Evolutionary conservation across 2,797 vertebrate genomes (phyloP), one percentile per base, ranked within the genome.

Genomic region (Mus spretus): DNA sequence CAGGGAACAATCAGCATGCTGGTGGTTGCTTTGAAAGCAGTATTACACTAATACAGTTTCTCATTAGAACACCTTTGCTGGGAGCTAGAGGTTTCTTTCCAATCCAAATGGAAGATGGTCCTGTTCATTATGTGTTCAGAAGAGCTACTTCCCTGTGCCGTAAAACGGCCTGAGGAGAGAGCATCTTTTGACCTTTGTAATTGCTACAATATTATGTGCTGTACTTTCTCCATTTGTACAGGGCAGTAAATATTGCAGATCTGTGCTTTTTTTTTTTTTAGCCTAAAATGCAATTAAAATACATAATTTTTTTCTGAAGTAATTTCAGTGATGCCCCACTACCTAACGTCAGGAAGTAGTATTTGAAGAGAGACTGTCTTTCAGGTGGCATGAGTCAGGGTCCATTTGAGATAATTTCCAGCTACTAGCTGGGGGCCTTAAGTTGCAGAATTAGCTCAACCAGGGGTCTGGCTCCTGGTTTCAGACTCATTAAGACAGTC

Each of bases 141-240:
- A 97, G 96, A 24, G 1, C 97, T 80, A 78, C 86, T 95, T 93
- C 96, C 96, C 97, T 94, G 77, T 26, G 88, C 72, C 88, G 80
- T 96, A 97, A 97, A 95, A 86, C 1, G 34, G 97, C 89, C 94
- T 97, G 97, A 97, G 90, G 97, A 98, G 98, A 98, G 97, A 97
- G 96, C 97, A 79, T 96, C 95, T 98, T 96, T 98, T 97, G 98
- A 98, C 98, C 98, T 98, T 91, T 90, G 97, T 97, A 98, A 98
- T 92, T 97, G 93, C 96, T 98, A 97, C 97, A 97, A 44, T 98
- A 96, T 93, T 97, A 97, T 94, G 95, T 95, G 93, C 91, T 97
- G 72, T 0, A 3, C 97, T 91, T 98, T 96, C 96, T 98, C 97
- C 90, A 95, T 96, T 97, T 97, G 84, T 94, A 91, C 97, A 97